Percentiles rank a stretch among this genome's conserved stretches.
Conservation (phyloP, 1,140 invertebrate species). For the Popillia japonica region DNA sequence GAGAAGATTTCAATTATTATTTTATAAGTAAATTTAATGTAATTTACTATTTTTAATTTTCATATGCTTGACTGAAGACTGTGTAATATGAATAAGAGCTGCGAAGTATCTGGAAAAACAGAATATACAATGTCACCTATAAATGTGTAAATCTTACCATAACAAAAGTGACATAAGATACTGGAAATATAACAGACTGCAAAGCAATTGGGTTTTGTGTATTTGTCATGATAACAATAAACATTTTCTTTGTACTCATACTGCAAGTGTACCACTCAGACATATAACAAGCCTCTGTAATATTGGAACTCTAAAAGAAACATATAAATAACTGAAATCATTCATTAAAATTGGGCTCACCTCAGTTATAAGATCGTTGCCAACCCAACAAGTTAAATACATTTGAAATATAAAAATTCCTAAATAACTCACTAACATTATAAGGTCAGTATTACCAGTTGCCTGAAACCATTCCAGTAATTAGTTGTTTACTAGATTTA, state of each 20-base stretch:
- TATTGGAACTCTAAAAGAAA: background rate
- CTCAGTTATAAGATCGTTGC: too few relatives aligned
- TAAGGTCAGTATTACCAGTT: too few relatives aligned
- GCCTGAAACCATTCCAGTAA: too few relatives aligned
- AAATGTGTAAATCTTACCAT: background rate
- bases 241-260: background rate
- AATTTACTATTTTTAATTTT: too few relatives aligned
- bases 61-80: background rate
- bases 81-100: background rate
- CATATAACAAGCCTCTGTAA: background rate
- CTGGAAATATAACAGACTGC: background rate
- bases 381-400: too few relatives aligned
- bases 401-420: too few relatives aligned
- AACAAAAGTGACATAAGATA: background rate
- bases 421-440: too few relatives aligned
- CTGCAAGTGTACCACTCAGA: background rate
- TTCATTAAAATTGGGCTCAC: too few relatives aligned
- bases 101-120: constrained; percentile 7
- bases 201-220: background rate
- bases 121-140: background rate
- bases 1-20: too few relatives aligned
- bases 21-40: too few relatives aligned
- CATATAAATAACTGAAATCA: too few relatives aligned
- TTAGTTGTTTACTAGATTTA: too few relatives aligned
- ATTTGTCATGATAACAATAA: background rate